Conservation (phyloP, 2,113 vertebrate genomes). For the Elaphurus davidianus region DNA sequence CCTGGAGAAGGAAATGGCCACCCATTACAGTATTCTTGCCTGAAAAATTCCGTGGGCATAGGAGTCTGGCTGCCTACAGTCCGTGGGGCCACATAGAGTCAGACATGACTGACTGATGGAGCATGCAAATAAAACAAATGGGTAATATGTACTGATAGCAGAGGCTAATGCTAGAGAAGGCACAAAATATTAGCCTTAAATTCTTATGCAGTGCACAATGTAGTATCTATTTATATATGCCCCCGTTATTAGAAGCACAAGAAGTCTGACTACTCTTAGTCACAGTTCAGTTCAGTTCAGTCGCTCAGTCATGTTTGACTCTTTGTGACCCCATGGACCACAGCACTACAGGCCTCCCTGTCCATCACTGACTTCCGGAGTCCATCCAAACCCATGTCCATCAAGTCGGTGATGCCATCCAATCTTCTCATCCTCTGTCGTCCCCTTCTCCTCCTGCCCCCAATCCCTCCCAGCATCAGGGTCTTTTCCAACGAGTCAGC, state of each 20-base stretch:
- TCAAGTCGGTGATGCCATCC: too few species aligned
- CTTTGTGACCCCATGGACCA: too few species aligned
- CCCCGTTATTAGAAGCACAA: background rate
- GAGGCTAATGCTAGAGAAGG: background rate
- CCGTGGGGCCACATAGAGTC: background rate
- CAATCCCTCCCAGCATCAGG: too few species aligned
- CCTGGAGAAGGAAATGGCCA: background rate
- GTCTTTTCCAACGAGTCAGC: too few species aligned
- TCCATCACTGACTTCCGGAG: too few species aligned
- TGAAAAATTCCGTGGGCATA: background rate
- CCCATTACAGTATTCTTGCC: background rate
- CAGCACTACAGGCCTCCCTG: too few species aligned
- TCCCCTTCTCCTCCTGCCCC: too few species aligned
- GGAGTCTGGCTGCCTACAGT: background rate
- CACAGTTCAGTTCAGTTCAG: background rate
- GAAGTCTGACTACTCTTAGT: background rate
- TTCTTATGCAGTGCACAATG: background rate
- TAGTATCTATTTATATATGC: background rate
- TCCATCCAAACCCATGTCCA: too few species aligned
- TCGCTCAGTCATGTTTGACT: too few species aligned
- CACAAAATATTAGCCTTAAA: background rate
- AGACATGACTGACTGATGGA: rapidly evolving
- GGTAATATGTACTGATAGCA: background rate
- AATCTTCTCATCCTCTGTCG: too few species aligned
- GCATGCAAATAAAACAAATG: background rate